Evolutionary conservation across 2,113 vertebrate species (phyloP).

Genomic region (Apodemus speciosus): DNA sequence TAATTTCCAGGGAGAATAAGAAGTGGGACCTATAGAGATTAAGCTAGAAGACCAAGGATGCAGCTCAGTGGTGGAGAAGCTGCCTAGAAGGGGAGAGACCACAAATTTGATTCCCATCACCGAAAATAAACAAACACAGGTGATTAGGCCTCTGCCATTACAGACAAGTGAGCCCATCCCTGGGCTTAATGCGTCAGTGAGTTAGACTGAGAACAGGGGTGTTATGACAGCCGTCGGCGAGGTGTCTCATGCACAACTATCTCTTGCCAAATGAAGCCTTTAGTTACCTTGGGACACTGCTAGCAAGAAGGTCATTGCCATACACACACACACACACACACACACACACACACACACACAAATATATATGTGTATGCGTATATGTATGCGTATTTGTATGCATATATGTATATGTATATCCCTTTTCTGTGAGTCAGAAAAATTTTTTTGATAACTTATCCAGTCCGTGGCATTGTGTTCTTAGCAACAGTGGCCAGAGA

Average conservation of each 20-base stretch:
- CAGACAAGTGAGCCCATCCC: background rate
- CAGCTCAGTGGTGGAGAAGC: background rate
- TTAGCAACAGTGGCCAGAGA: background rate
- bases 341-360: no score
- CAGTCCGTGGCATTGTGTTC: background rate
- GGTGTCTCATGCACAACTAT: background rate
- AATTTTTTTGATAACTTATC: background rate
- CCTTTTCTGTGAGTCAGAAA: background rate
- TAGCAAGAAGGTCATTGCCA: background rate
- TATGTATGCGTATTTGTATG: no score
- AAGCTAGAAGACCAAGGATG: no score
- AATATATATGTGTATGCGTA: no score
- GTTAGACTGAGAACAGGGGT: background rate
- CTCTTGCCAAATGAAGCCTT: background rate
- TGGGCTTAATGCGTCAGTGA: background rate
- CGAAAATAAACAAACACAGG: background rate
- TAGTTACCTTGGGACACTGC: background rate
- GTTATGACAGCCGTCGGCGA: background rate
- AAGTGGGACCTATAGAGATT: background rate
- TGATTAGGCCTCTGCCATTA: background rate
- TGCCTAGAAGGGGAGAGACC: background rate
- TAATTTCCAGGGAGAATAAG: background rate
- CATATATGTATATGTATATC: no score
- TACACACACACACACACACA: no score
- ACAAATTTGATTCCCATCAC: background rate